Conservation (phyloP, 2,797 vertebrate species). For the Adelosebastes latens region DNA sequence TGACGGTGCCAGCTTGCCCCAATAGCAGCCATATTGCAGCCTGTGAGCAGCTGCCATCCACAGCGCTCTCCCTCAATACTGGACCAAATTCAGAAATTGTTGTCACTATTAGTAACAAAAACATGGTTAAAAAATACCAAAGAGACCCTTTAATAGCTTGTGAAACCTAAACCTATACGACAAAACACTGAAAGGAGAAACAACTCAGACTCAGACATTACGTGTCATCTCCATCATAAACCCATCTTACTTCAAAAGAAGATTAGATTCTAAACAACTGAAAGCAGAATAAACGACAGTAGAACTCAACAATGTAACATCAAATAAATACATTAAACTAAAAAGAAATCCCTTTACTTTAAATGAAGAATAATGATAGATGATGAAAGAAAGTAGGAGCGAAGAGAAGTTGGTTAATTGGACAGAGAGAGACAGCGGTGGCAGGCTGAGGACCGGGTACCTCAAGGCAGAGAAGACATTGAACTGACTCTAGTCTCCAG, state of each 20-base stretch:
- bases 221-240: background rate
- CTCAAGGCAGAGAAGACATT: slow-evolving; percentile 7
- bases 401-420: background rate
- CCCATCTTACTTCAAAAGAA: background rate
- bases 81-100: too few relatives aligned
- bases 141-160: background rate
- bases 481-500: slow-evolving; percentile 32
- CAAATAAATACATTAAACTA: background rate
- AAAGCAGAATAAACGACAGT: background rate
- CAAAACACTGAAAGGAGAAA: background rate
- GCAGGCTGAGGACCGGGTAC: background rate
- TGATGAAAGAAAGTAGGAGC: background rate
- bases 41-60: too few relatives aligned
- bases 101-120: too few relatives aligned
- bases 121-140: too few relatives aligned
- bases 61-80: too few relatives aligned
- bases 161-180: background rate
- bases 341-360: background rate
- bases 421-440: background rate
- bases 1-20: too few relatives aligned
- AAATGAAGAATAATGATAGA: background rate
- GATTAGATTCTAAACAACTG: background rate
- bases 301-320: background rate
- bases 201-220: background rate
- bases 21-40: too few relatives aligned